A percentile compares a stretch with the other conserved stretches of the same genome.
These are phyloP conservation scores for Gymnorhina tibicen DNA, from an alignment of 2,113 vertebrate genomes.

Conservation along the genomic window DNA sequence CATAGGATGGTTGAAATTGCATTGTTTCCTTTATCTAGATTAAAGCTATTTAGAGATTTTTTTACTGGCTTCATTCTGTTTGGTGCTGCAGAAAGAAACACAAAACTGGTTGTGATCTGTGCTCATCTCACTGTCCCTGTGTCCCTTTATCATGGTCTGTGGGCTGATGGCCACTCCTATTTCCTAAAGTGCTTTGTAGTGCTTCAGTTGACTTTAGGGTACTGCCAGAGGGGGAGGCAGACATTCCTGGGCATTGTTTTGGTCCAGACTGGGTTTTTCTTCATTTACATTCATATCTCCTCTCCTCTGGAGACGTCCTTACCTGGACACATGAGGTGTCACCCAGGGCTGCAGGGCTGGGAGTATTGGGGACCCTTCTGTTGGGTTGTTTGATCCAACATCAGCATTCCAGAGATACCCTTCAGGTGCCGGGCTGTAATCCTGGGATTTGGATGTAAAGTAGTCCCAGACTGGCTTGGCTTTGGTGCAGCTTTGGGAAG, in stretches of 20 bases:
- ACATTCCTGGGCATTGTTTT: background rate
- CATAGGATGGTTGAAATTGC: rapidly evolving
- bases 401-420: background rate
- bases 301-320: background rate
- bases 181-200: background rate
- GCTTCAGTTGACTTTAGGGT: background rate
- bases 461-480: too few species aligned
- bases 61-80: background rate
- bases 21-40: background rate
- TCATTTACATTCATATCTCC: background rate
- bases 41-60: background rate
- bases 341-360: background rate
- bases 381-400: background rate
- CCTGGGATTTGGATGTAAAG: background rate
- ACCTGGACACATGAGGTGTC: rapidly evolving
- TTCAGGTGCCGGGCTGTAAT: background rate
- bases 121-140: rapidly evolving
- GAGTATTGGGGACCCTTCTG: background rate
- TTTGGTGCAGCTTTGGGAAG: background rate
- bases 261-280: background rate
- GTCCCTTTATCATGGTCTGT: background rate
- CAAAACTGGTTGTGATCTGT: rapidly evolving
- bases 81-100: background rate
- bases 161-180: background rate
- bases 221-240: background rate